phyloP scores from a whole-genome alignment of 2,888 invertebrate genomes.

The Drosophila fulvimacula region DNA sequence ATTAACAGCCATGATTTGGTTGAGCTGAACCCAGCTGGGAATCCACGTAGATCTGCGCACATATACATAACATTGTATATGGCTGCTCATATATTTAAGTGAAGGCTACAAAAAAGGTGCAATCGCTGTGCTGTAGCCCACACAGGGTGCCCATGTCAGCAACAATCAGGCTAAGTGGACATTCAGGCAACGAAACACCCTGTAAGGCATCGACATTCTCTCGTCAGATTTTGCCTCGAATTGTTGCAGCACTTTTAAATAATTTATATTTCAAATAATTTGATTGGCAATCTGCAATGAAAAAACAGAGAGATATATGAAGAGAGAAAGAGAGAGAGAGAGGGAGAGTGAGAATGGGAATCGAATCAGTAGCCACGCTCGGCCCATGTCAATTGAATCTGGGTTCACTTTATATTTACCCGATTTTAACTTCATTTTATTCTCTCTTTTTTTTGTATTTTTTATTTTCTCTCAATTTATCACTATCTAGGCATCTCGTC shows the following conservation, averaged over 20 bases:
- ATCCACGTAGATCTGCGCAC: background rate
- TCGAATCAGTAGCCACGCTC: background rate
- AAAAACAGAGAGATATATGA: constrained; percentile 10
- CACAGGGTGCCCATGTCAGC: constrained; percentile 39
- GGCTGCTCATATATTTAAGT: constrained; percentile 57
- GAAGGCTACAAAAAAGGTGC: constrained; percentile 45
- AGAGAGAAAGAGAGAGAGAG: background rate
- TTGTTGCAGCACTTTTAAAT: constrained; percentile 64
- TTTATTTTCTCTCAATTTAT: background rate
- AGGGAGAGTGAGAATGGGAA: background rate
- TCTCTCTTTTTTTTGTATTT: background rate
- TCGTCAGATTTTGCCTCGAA: constrained; percentile 17
- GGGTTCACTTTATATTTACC: background rate
- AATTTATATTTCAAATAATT: constrained; percentile 73
- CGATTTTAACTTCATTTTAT: background rate
- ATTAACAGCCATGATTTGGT: constrained; percentile 63
- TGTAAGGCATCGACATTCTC: constrained; percentile 10
- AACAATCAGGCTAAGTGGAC: constrained; percentile 4
- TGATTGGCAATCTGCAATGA: constrained; percentile 68
- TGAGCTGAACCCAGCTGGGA: constrained; percentile 51
- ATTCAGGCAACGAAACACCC: constrained; percentile 13
- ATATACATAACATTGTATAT: constrained; percentile 19
- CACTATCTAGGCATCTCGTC: background rate
- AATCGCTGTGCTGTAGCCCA: constrained; percentile 23
- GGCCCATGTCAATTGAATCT: background rate